Evolutionary conservation across 1,140 invertebrate genomes (phyloP), one percentile per base, ranked within the genome.

Genomic region (Achroia grisella): DNA sequence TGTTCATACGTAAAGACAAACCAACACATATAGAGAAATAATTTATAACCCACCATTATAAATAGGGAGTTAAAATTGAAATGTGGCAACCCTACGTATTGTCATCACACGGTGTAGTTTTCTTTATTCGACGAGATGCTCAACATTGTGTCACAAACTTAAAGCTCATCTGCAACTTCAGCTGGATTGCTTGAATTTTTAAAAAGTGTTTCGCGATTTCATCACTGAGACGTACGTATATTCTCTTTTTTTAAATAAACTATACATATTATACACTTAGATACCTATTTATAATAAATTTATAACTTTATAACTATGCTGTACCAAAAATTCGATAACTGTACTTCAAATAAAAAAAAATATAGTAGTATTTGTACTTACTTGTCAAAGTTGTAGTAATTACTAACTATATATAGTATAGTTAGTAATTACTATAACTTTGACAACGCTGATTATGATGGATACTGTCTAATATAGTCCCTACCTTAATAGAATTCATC

Each of bases 111-210:
- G 6, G 6, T 23, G 6, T 23, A 23, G 6, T 23, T 23, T 6
- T 23, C 6, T 23, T 23, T 23, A 23, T 3, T 23, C 17, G 2
- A 23, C 17, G 6, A 23, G 6, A 2, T 23, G 6, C 6, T 23
- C 2, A 23, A n/a, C 31, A n/a, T 9, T 47, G 37, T 40, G 45
- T 47, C 27, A 11, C 37, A 10, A 23, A 12, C 15, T 32, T 36
- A 33, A 40, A 39, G 5, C 29, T 30, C 45, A 14, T 47, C 45
- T 33, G 36, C 37, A 47, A 37, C 36, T 47, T n/a, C 30, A 34
- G 31, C 31, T 39, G 37, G 45, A 47, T 47, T 47, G 37, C 45
- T 47, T 47, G 45, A 47, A 47, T 47, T 47, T 40, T 47, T 47
- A 47, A 47, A 40, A 28, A 31, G 11, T 30, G 12, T 47, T 40